A percentile compares a stretch with the other conserved stretches of the same genome.
phyloP scores from a whole-genome alignment of 2,113 vertebrate genomes.

The Spheniscus mendiculus region DNA sequence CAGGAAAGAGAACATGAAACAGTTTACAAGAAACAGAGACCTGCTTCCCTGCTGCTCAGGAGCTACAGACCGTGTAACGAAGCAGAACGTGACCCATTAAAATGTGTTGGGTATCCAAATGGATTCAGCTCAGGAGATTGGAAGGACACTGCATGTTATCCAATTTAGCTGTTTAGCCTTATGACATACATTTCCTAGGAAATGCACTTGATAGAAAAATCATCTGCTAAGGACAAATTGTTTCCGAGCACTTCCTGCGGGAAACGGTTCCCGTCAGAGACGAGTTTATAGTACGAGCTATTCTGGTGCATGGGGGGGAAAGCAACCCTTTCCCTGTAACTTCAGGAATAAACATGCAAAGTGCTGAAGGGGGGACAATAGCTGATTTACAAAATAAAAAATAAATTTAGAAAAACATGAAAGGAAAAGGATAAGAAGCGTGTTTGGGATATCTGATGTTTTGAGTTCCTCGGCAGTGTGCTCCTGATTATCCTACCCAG shows the following conservation, averaged over 20 bases:
- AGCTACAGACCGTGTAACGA: neutral
- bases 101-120: neutral
- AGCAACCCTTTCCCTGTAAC: neutral
- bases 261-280: slow-evolving; percentile 55
- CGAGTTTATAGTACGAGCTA: neutral
- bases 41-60: neutral
- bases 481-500: neutral
- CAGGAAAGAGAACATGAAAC: neutral
- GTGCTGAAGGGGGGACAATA: neutral
- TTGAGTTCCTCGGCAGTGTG: neutral
- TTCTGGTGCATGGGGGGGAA: neutral
- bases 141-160: neutral
- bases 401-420: neutral
- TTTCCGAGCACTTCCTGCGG: slow-evolving; percentile 63
- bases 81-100: neutral
- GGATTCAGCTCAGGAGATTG: neutral
- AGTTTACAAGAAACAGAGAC: neutral
- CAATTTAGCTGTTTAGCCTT: neutral
- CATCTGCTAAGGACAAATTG: slow-evolving; percentile 54
- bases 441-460: neutral
- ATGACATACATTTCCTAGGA: slow-evolving; percentile 47
- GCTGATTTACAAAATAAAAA: neutral
- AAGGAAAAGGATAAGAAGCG: neutral
- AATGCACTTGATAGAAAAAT: slow-evolving; percentile 57
- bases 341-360: slow-evolving; percentile 18